Evolutionary conservation across 1,140 invertebrate species (phyloP), one percentile per base, ranked within the genome.

Genomic region (Physella acuta): DNA sequence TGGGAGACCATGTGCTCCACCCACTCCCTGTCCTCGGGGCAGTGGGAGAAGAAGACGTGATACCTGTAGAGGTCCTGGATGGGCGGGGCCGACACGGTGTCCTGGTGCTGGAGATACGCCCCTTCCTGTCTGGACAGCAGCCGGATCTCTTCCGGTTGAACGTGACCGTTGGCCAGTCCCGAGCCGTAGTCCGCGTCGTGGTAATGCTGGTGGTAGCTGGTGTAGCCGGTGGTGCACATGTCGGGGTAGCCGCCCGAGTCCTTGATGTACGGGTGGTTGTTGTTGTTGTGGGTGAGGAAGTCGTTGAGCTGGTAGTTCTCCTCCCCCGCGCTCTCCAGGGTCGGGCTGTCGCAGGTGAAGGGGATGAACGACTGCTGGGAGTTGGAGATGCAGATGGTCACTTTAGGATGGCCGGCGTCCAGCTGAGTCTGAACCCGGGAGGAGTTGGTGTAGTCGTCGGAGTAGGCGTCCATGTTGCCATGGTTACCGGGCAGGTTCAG

Each of bases 11-110:
- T 73, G 17, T 73, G 63, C 65, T 77, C 73, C 20, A 81, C 79
- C 79, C 79, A 82, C 17, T 64, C 70, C 34, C 73, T 55, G 69
- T 82, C 81, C 26, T 75, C 68, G 1, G 76, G 68, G 53, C 77
- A 77, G 72, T 82, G 79, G 0, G 78, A 78, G 65, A 82, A 78
- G 73, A 81, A 82, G 24, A 79, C 73, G 68, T 82, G 81, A 67
- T 78, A 81, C 37, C 79, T 63, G 68, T 81, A 81, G 3, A 79
- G 52, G 31, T 79, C 76, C 61, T 80, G 73, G n/a, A 82, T 72
- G 17, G 76, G 74, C 1, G 78, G 79, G 1, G 79, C 79, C 14
- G 74, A 59, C 51, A 72, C 51, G 1, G 65, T 68, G 34, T 72
- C 71, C 61, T 55, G 49, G 34, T 59, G 59, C 49, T 63, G 37